Evolutionary conservation across 2,797 vertebrate genomes (phyloP), one percentile per base, ranked within the genome.

Genomic region (Helicolenus hilgendorfi): DNA sequence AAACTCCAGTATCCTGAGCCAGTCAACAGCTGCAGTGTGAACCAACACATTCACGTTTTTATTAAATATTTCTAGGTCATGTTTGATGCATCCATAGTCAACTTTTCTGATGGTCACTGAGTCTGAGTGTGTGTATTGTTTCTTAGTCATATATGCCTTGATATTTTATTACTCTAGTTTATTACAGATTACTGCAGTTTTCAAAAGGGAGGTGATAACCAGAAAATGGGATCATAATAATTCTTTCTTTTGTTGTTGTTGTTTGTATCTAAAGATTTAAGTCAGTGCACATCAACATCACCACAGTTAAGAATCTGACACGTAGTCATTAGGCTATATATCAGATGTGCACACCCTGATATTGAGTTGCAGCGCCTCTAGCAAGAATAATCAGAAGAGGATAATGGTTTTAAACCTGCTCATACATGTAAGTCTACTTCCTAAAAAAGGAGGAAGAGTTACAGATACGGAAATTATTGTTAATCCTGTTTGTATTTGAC

Each of bases 11-110:
- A 27, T 65, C 11, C 3, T 3, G 36, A 70, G 13, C 60, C 31
- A 55, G 70, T 67, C 49, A 41, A 68, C 69, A 79, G 79, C 77
- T 81, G 86, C 85, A 80, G 31, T 11, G 27, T 75, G 64, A 88
- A 31, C 1, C 6, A 59, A 33, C 49, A 62, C 24, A 69, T 41
- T 79, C 24, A 24, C 26, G 75, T 1, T 83, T 64, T 78, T 58
- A 53, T 86, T 70, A 29, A 36, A 77, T 41, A 41, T 60, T 22
- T 67, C 53, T 20, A 24, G 4, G 45, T 68, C 36, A 45, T 55
- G 67, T 69, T 33, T 35, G 60, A 55, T 24, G 3, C 29, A 60
- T 22, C 22, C 8, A 20, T 11, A 59, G 26, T 64, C 29, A 80
- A 14, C n/a, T 15, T 69, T 55, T 68, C 1, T 62, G 27, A 70